These are phyloP conservation scores for Erithacus rubecula DNA, from an alignment of 2,797 vertebrate species.

Conservation along the genomic window DNA sequence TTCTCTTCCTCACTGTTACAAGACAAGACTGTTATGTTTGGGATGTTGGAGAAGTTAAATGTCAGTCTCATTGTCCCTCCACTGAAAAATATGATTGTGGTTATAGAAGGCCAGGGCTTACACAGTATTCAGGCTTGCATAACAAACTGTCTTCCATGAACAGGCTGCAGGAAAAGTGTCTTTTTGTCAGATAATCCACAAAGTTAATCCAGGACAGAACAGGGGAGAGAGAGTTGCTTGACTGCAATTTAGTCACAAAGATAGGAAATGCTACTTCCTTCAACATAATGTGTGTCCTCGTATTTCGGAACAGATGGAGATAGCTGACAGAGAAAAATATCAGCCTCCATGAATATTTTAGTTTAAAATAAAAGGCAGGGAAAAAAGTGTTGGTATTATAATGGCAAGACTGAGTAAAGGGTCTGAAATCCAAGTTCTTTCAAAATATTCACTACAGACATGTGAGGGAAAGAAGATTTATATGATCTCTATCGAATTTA, in stretches of 20 bases:
- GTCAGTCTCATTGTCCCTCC: not conserved
- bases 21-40: not conserved
- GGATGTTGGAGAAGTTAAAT: not conserved
- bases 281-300: not conserved
- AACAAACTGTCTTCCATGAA: slow-evolving; percentile 6
- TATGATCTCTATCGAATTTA: not conserved
- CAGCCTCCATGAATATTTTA: not conserved
- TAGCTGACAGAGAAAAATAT: not conserved
- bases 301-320: not conserved
- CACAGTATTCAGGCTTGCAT: not conserved
- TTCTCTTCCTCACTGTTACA: not conserved
- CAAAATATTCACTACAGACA: not conserved
- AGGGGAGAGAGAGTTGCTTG: not conserved
- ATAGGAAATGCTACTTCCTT: not conserved
- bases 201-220: slow-evolving; percentile 12
- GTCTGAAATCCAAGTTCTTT: not conserved
- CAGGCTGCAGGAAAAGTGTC: not conserved
- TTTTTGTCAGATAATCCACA: slow-evolving; percentile 24
- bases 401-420: not conserved
- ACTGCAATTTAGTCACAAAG: not conserved
- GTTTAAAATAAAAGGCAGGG: not conserved
- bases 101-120: not conserved
- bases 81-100: not conserved
- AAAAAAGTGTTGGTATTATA: not conserved
- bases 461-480: not conserved